A percentile compares a stretch with the other conserved stretches of the same genome.
Conservation (phyloP, 2,888 invertebrate genomes). For the Drosophila paranaensis region DNA sequence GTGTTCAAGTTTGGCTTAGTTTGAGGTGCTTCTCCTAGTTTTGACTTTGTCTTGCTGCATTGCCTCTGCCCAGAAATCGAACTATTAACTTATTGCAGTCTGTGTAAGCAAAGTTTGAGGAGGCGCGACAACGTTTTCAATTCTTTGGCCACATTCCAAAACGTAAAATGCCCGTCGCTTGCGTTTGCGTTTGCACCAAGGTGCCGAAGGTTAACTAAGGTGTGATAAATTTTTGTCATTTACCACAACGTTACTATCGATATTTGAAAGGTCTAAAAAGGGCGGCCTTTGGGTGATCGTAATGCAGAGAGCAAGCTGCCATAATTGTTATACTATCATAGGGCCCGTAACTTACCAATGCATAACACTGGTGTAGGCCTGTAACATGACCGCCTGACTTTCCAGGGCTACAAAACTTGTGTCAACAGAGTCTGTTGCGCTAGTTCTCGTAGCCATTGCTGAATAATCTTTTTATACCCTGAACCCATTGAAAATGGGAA, state of each 20-base stretch:
- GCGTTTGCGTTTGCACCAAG: conserved; percentile 54
- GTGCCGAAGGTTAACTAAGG: conserved; percentile 80
- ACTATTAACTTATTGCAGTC: conserved; percentile 80
- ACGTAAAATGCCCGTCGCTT: conserved; percentile 43
- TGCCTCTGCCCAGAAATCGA: conserved; percentile 63
- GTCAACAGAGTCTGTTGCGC: conserved; percentile 12
- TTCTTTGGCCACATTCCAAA: conserved; percentile 64
- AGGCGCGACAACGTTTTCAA: conserved; percentile 61
- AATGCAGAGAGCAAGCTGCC: conserved; percentile 54
- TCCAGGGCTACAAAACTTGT: neutral
- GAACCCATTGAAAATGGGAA: no score
- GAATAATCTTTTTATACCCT: neutral
- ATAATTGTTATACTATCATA: conserved; percentile 77
- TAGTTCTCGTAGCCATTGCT: conserved; percentile 21
- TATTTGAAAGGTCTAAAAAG: conserved; percentile 58
- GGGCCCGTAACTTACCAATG: conserved; percentile 27
- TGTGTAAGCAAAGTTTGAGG: conserved; percentile 57
- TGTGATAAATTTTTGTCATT: conserved; percentile 77
- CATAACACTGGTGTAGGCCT: conserved; percentile 22
- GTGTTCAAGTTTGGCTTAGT: conserved; percentile 44
- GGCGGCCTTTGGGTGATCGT: conserved; percentile 32
- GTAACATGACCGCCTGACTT: conserved; percentile 1
- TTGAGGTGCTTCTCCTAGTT: conserved; percentile 72
- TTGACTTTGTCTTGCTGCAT: conserved; percentile 27
- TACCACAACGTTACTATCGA: conserved; percentile 47